A percentile compares a stretch with the other conserved stretches of the same genome.
phyloP scores from a whole-genome alignment of 2,113 vertebrate genomes.

The Hiodon tergisus region DNA sequence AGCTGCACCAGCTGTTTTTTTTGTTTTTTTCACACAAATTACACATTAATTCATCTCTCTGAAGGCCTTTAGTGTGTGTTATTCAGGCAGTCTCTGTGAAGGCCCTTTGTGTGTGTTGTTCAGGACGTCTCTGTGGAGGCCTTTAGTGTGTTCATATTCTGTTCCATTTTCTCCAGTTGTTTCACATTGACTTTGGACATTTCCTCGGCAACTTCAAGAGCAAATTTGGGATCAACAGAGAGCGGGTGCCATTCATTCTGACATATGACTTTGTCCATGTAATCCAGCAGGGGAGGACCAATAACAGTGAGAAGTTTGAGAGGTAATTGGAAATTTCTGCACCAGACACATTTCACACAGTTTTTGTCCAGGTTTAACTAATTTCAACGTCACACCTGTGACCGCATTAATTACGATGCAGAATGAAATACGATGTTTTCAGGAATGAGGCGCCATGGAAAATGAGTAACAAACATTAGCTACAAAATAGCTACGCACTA shows the following conservation, averaged over 20 bases:
- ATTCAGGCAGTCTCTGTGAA: too few species aligned
- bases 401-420: too few species aligned
- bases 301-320: constrained; percentile 95
- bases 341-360: background rate
- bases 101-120: too few species aligned
- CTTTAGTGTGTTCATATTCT: background rate
- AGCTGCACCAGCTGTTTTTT: background rate
- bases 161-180: constrained; percentile 64
- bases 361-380: background rate
- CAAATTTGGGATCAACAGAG: constrained; percentile 95
- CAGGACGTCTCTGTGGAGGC: background rate
- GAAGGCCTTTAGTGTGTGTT: background rate
- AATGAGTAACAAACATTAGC: too few species aligned
- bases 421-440: too few species aligned
- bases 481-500: too few species aligned
- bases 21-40: background rate
- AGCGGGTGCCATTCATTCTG: constrained; percentile 94
- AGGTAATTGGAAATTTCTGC: constrained; percentile 57
- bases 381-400: too few species aligned
- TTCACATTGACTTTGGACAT: constrained; percentile 97
- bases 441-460: too few species aligned
- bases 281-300: constrained; percentile 90
- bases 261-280: constrained; percentile 97
- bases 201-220: constrained; percentile 98
- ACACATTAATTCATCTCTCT: background rate